Percentiles rank a stretch among this genome's conserved stretches.
These are phyloP conservation scores for Ephestia elutella DNA, from an alignment of 1,140 invertebrate genomes.

Conservation along the genomic window DNA sequence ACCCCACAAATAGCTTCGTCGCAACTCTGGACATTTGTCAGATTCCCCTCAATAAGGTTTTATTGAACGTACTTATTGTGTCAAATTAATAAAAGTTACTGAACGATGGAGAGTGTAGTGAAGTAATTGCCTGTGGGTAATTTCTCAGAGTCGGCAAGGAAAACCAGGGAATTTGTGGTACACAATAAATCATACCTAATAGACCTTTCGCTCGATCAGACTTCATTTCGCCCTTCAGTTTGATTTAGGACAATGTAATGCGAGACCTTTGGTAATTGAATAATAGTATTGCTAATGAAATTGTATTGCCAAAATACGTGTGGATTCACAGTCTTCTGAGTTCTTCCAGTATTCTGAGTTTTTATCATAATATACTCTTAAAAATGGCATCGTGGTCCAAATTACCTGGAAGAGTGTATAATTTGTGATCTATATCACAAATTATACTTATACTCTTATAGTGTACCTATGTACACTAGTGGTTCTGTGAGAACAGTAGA, in stretches of 20 bases:
- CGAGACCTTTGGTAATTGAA: neutral
- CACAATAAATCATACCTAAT: slow-evolving; percentile 11
- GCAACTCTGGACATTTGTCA: slow-evolving; percentile 7
- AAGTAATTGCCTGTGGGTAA: slow-evolving; percentile 7
- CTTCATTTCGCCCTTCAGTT: slow-evolving; percentile 8
- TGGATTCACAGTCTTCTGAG: neutral
- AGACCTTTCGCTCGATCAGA: slow-evolving; percentile 4
- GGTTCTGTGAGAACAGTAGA: too few species aligned
- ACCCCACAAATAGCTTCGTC: neutral
- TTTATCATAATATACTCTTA: too few species aligned
- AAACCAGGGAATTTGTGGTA: neutral
- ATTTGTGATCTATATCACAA: too few species aligned
- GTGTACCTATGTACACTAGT: too few species aligned
- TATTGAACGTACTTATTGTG: slow-evolving; percentile 12
- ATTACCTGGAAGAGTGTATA: too few species aligned
- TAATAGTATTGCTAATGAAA: neutral
- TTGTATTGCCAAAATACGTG: neutral
- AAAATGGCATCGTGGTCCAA: too few species aligned
- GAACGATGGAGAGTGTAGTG: slow-evolving; percentile 5
- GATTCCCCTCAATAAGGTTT: slow-evolving; percentile 3
- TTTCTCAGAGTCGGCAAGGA: slow-evolving; percentile 6
- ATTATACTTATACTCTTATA: too few species aligned
- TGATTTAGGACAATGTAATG: neutral
- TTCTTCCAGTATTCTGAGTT: too few species aligned
- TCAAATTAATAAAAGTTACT: slow-evolving; percentile 11